phyloP scores from a whole-genome alignment of 2,113 vertebrate genomes.

The Plecotus auritus region DNA sequence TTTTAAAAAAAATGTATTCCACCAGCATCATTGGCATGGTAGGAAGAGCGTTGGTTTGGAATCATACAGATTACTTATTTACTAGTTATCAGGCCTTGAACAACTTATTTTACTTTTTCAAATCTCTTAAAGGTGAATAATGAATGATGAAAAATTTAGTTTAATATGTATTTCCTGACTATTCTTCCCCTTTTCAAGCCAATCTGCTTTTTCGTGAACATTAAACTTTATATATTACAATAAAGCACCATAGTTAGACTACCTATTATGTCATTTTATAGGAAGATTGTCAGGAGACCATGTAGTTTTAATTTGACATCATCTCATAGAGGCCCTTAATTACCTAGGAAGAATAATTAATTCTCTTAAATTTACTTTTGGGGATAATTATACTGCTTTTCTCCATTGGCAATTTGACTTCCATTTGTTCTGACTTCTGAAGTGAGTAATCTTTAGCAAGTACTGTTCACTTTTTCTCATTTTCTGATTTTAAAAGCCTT shows the following conservation, averaged over 20 bases:
- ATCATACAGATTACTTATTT: background rate
- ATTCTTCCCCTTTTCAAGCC: background rate
- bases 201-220: background rate
- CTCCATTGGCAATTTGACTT: background rate
- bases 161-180: background rate
- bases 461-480: background rate
- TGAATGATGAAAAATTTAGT: background rate
- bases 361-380: background rate
- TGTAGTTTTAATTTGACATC: background rate
- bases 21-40: background rate
- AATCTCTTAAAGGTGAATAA: background rate
- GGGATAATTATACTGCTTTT: background rate
- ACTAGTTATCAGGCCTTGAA: background rate
- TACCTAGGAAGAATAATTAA: background rate
- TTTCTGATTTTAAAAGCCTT: background rate
- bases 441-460: background rate
- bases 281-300: background rate
- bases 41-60: background rate
- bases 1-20: background rate
- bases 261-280: background rate
- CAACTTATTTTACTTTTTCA: background rate
- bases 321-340: background rate
- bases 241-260: background rate
- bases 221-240: background rate
- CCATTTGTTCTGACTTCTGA: background rate